Conservation (phyloP, 2,113 vertebrate species). For the Otis tarda region DNA sequence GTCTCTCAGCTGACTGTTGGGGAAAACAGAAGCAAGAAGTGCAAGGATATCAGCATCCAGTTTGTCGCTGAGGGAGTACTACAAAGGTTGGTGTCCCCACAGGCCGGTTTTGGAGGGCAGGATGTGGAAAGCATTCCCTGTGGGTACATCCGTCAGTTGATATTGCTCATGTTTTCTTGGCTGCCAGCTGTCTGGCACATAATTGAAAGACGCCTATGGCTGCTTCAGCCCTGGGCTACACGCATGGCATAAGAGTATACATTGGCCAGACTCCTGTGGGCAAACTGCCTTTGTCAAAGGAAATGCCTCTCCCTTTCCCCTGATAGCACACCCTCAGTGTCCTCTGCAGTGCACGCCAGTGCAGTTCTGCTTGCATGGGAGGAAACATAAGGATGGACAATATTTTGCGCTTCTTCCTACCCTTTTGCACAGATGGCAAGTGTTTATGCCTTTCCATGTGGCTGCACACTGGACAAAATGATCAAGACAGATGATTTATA, state of each 20-base stretch:
- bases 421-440: constrained; percentile 58
- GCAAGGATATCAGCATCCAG: neutral
- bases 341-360: neutral
- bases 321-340: neutral
- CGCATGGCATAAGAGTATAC: neutral
- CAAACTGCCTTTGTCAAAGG: neutral
- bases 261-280: neutral
- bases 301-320: neutral
- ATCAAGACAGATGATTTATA: constrained; percentile 57
- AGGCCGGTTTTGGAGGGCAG: neutral
- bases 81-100: neutral
- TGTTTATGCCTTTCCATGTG: constrained; percentile 45
- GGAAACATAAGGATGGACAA: neutral
- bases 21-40: neutral
- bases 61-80: neutral
- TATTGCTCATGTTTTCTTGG: neutral
- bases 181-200: neutral
- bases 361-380: neutral
- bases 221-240: neutral
- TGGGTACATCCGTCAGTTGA: neutral
- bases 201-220: neutral
- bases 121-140: neutral
- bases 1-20: neutral
- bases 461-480: constrained; percentile 39
- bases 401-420: constrained; percentile 24